A percentile compares a stretch with the other conserved stretches of the same genome.
These are phyloP conservation scores for Drosophila kepulauana DNA, from an alignment of 1,140 invertebrate species.

Conservation along the genomic window DNA sequence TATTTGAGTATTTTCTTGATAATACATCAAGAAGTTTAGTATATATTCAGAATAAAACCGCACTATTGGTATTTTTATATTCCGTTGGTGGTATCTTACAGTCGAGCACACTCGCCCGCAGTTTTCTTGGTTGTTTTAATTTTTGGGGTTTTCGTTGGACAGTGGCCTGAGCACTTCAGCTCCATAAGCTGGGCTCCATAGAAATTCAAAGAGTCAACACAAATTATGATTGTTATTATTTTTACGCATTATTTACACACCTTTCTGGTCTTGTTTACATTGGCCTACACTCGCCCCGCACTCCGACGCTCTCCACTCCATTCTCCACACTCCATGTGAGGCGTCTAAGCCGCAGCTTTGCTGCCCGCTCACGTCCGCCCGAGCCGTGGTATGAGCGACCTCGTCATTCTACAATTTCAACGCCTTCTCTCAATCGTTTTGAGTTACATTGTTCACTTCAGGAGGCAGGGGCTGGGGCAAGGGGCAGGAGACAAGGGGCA, in stretches of 20 bases:
- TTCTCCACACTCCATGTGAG: slow-evolving; percentile 20
- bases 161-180: slow-evolving; percentile 40
- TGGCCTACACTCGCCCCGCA: slow-evolving; percentile 5
- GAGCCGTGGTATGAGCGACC: slow-evolving; percentile 13
- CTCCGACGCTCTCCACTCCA: slow-evolving; percentile 5
- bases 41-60: too few species aligned
- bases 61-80: too few species aligned
- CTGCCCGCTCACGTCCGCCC: slow-evolving; percentile 51
- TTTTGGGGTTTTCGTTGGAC: background rate
- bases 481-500: background rate
- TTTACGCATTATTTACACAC: slow-evolving; percentile 70
- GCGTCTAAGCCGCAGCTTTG: slow-evolving; percentile 59
- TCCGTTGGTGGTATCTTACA: too few species aligned
- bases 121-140: too few species aligned
- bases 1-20: too few species aligned
- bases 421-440: slow-evolving; percentile 46
- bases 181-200: slow-evolving; percentile 19
- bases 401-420: slow-evolving; percentile 59
- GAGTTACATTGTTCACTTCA: slow-evolving; percentile 33
- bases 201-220: slow-evolving; percentile 52
- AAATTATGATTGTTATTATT: slow-evolving; percentile 69
- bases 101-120: too few species aligned
- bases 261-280: slow-evolving; percentile 64
- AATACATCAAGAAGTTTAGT: too few species aligned
- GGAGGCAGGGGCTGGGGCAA: background rate